Conservation (phyloP, 2,797 vertebrate genomes). For the Garrulus glandarius region DNA sequence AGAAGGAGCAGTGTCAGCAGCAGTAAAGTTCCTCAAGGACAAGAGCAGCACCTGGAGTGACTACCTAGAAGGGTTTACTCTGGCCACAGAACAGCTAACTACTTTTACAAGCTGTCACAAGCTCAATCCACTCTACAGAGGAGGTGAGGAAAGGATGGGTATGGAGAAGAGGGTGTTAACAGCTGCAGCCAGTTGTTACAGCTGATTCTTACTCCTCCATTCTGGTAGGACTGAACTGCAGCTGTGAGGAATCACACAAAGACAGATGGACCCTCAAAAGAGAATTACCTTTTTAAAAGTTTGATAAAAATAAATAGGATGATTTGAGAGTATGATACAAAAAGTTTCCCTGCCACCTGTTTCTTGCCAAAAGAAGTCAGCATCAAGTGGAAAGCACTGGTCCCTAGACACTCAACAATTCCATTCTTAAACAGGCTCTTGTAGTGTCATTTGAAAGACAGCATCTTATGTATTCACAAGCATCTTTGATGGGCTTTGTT, state of each 20-base stretch:
- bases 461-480: background rate
- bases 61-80: background rate
- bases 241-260: background rate
- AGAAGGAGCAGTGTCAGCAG: background rate
- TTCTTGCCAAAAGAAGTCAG: background rate
- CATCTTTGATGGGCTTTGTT: background rate
- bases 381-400: background rate
- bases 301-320: background rate
- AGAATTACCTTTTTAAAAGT: background rate
- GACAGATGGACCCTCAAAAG: background rate
- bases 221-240: background rate
- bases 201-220: background rate
- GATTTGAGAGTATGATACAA: background rate
- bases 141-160: background rate
- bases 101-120: background rate
- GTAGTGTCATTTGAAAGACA: background rate
- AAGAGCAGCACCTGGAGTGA: background rate
- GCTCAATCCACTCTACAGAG: background rate
- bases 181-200: slow-evolving; percentile 8
- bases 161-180: background rate
- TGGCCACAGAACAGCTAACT: background rate
- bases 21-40: background rate
- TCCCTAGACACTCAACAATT: background rate
- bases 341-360: background rate
- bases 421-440: background rate